Evolutionary conservation across 2,888 invertebrate genomes (phyloP).

Genomic region (Protonemura montana): DNA sequence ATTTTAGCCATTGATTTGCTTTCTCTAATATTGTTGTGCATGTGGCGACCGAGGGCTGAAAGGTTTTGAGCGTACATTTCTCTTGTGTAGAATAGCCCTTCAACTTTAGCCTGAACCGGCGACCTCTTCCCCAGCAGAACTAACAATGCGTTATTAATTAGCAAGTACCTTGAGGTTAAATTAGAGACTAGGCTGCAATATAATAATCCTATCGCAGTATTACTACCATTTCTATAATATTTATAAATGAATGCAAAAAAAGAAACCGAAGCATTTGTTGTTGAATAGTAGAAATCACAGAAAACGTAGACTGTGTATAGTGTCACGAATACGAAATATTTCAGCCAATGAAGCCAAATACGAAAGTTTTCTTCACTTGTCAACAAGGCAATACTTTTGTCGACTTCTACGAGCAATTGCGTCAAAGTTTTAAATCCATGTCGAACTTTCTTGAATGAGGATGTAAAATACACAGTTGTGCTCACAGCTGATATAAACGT

Average conservation of each 20-base stretch:
- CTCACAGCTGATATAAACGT: background rate
- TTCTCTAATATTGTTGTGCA: no score
- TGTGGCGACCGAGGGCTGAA: no score
- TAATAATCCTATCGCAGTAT: background rate
- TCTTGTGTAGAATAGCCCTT: no score
- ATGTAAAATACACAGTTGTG: background rate
- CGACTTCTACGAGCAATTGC: background rate
- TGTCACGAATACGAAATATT: background rate
- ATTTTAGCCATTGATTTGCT: no score
- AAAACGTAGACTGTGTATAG: background rate
- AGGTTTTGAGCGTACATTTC: no score
- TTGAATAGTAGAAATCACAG: background rate
- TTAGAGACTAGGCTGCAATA: background rate
- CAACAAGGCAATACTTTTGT: background rate
- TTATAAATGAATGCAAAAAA: background rate
- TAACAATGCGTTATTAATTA: background rate
- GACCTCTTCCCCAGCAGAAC: background rate
- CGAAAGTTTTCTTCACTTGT: background rate
- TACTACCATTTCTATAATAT: background rate
- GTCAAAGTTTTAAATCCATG: background rate
- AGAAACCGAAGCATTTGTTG: background rate
- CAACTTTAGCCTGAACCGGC: background rate
- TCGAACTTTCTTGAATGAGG: background rate
- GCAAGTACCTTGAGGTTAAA: background rate
- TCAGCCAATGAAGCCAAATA: background rate